Base-by-base conservation (phyloP, 2,113 vertebrate genomes). In the Stegastes partitus region DNA sequence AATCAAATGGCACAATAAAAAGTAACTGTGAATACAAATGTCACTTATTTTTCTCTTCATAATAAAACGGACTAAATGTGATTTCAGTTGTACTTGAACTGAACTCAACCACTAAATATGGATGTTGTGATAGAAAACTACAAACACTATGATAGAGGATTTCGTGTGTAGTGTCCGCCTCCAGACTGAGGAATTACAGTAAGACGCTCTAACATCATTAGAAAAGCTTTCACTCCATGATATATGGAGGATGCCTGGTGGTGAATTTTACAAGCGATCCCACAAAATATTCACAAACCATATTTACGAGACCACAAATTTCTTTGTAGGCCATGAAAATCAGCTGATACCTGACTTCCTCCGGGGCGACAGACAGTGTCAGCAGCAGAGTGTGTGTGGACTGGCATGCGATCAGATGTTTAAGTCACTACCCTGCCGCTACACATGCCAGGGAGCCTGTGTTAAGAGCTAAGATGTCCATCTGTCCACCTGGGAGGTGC, bases 401-500 rank as follows among this genome's bases (percentile, higher is more conserved):
- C 75, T 51, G 74, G 70, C 68, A 53, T 39, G 63, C 9, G n/a
- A 88, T 89, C 74, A 79, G 86, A 86, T 78, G 74, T 83, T 82
- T 66, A 84, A 82, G 89, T 85, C 79, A 53, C 58, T 18, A 37
- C 53, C 81, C 74, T 76, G 84, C 87, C 77, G 84, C 53, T 54
- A 26, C 55, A 50, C 34, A 25, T 56, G 68, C 70, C 79, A 75
- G 56, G 19, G 49, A 77, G 77, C 53, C 44, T 77, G 79, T 49
- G 83, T 87, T 87, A 87, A 86, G 80, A 81, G 67, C 81, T 82
- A 67, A 87, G 81, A 74, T 53, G 78, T 86, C 87, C 86, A 90
- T 89, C 89, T 90, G 87, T 87, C 85, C 77, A 77, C 83, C 78
- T 34, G 68, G 28, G 83, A 72, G 65, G 64, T 14, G 31, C 2